Base-by-base conservation (phyloP, 2,797 vertebrate species). In the Arnoldichthys spilopterus region DNA sequence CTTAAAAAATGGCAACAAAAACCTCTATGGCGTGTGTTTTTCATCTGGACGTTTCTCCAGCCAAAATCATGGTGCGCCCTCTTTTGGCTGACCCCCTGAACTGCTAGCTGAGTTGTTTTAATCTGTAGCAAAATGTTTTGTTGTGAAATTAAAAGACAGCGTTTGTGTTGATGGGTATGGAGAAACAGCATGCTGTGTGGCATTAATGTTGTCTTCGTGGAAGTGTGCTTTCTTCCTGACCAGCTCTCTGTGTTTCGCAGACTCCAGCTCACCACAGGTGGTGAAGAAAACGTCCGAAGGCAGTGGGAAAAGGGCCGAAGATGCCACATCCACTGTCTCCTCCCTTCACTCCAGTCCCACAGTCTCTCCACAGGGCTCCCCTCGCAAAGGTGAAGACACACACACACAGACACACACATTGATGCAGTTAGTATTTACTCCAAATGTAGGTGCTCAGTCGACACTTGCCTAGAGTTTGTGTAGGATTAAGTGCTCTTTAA, bases 291-390 rank as follows among this genome's bases (percentile, higher is more conserved):
- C 86, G 18, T 56, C 89, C 72, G 96, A 98, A 78, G 87, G 90
- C 77, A 93, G 82, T 82, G 66, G 85, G 78, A 97, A 95, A 91
- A 96, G 94, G 72, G 85, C 91, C 49, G 97, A 99, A 32, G 97
- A 97, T 86, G 91, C 92, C 0, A 54, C 95, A 77, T 96, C 95
- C 78, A 89, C 91, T 85, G 84, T 93, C 30, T 98, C 96, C 0
- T 98, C 96, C 64, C 89, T 95, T 67, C 96, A 97, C 88, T 96
- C 95, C 84, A 98, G 95, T 85, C 97, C 96, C 20, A 94, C 95
- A 0, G 94, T 93, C 56, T 98, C 97, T 40, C 97, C 96, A 12
- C 96, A 97, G 84, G 93, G 94, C 47, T 98, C 96, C 45, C 97
- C 64, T 2, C 69, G 68, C 58, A 85, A 81, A 77, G 76, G 82